Conservation (phyloP, 2,797 vertebrate genomes). For the Takifugu ocellatus region DNA sequence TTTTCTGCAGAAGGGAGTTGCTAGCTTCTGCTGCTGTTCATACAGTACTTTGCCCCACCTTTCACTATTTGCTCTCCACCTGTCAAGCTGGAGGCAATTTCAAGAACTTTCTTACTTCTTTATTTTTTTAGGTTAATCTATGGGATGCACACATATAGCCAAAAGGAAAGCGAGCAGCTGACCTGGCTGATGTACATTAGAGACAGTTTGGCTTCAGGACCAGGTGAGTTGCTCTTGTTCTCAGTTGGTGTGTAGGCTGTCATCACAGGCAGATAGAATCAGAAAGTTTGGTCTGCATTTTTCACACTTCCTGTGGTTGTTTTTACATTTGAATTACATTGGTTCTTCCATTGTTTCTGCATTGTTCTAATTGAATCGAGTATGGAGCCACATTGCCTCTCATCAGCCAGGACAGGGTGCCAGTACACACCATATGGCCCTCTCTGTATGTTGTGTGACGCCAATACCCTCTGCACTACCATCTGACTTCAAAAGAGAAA, state of each 20-base stretch:
- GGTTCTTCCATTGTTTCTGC: conserved; percentile 9
- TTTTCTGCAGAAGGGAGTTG: conserved; percentile 25
- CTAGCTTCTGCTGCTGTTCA: conserved; percentile 13
- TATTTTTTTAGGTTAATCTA: neutral
- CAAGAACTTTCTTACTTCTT: conserved; percentile 4
- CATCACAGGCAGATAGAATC: conserved; percentile 9
- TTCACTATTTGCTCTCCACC: conserved; percentile 2
- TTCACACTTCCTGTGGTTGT: neutral
- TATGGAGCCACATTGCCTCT: conserved; percentile 24
- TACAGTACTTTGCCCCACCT: conserved; percentile 10
- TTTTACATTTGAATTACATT: neutral
- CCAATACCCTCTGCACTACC: conserved; percentile 27
- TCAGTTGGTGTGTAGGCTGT: conserved; percentile 17
- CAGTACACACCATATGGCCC: conserved; percentile 66
- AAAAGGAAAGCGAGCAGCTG: conserved; percentile 24
- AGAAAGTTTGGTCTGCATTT: neutral
- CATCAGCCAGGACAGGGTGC: conserved; percentile 27
- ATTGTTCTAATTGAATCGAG: conserved; percentile 23
- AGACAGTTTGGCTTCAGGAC: conserved; percentile 31
- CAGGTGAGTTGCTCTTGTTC: conserved; percentile 38
- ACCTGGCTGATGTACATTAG: conserved; percentile 17
- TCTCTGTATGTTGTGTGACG: conserved; percentile 50
- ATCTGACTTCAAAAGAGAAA: conserved; percentile 55
- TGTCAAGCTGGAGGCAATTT: neutral
- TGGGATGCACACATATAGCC: conserved; percentile 9